Evolutionary conservation across 2,888 invertebrate species (phyloP), one percentile per base, ranked within the genome.

Genomic region (Isotomurus palustris): DNA sequence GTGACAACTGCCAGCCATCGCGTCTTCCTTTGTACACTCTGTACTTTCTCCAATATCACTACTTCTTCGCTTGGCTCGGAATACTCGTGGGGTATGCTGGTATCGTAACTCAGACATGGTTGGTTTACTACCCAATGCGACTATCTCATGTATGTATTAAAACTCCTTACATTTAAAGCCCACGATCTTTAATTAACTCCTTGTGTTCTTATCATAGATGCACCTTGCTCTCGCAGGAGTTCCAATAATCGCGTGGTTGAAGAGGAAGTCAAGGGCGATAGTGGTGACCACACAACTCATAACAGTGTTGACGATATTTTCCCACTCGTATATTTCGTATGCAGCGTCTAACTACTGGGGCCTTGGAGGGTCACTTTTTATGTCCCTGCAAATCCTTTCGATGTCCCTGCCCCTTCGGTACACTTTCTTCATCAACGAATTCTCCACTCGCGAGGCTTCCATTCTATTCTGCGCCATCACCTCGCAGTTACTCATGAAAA

Each of bases 11-110:
- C n/a, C n/a, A n/a, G n/a, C n/a, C n/a, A n/a, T n/a, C n/a, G n/a
- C n/a, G n/a, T n/a, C n/a, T n/a, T n/a, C n/a, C n/a, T n/a, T n/a
- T n/a, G n/a, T n/a, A n/a, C n/a, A n/a, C 35, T 14, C 32, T 49
- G 17, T 28, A 35, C 17, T 19, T 22, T 17, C 24, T 49, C 3
- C 35, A 49, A 17, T 49, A 49, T 24, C 49, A 49, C 22, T 49
- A 35, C 21, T 49, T 49, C 36, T 49, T 49, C 28, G 32, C 49
- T 17, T 49, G 49, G 49, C 14, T 49, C 14, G 36, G 19, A n/a
- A 24, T 49, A 3, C 49, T 49, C n/a, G 35, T 35, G 6, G 49
- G 49, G 6, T 49, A 49, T 35, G 21, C 35, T 5, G 24, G 28
- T 12, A 14, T 49, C 3, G 49, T 49, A 14, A 49, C 49, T 10